These are phyloP conservation scores for Bathynomus jamesi DNA, from an alignment of 1,140 invertebrate species.

Conservation along the genomic window DNA sequence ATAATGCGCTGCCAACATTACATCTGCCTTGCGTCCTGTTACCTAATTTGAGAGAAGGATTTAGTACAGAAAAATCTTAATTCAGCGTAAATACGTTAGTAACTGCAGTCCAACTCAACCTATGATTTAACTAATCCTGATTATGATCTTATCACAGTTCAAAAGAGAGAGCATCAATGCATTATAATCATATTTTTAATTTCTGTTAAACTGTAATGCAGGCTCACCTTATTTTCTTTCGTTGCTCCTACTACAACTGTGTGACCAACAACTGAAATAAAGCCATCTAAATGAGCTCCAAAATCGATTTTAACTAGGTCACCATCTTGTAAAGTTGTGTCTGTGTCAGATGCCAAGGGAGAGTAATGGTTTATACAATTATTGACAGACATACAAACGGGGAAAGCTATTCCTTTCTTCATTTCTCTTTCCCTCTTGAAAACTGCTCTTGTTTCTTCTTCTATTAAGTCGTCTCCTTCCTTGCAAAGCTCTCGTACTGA, in stretches of 20 bases:
- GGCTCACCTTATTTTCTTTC: slow-evolving; percentile 57
- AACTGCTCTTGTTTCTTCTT: slow-evolving; percentile 88
- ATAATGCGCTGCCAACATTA: slow-evolving; percentile 86
- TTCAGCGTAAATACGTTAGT: not conserved
- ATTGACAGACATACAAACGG: slow-evolving; percentile 96
- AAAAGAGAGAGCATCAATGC: too few species aligned
- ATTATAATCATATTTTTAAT: too few species aligned
- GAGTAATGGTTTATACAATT: slow-evolving; percentile 99
- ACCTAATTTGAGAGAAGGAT: slow-evolving; percentile 42
- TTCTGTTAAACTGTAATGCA: too few species aligned
- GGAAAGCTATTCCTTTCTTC: slow-evolving; percentile 97
- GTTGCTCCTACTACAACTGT: slow-evolving; percentile 82
- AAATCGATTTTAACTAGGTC: slow-evolving; percentile 98
- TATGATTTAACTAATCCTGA: not conserved
- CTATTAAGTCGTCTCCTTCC: slow-evolving; percentile 76
- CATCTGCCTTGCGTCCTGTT: slow-evolving; percentile 86
- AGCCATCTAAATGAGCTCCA: slow-evolving; percentile 97
- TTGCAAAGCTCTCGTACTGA: slow-evolving; percentile 88
- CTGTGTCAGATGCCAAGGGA: slow-evolving; percentile 84
- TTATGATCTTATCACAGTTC: too few species aligned
- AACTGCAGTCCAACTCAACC: not conserved
- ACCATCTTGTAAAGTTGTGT: slow-evolving; percentile 78
- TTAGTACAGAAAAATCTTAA: slow-evolving; percentile 9
- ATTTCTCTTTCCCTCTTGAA: slow-evolving; percentile 98
- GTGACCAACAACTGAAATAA: slow-evolving; percentile 95